Evolutionary conservation across 1,140 invertebrate species (phyloP).

Genomic region (Sesamia nonagrioides): DNA sequence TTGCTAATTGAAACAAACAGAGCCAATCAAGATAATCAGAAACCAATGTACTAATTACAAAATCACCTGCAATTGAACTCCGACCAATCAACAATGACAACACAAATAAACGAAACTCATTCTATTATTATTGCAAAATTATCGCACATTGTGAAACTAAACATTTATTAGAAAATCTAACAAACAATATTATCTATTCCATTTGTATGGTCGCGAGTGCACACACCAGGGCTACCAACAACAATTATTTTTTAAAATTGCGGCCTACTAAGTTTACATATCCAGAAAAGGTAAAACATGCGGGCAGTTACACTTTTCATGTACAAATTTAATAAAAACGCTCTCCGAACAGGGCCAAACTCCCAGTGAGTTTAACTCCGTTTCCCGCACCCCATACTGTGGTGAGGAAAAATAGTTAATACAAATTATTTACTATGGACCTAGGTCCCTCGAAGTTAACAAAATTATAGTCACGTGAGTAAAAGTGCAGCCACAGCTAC

Average conservation of each 20-base stretch:
- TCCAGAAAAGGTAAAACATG: too few relatives aligned
- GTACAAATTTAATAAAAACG: too few relatives aligned
- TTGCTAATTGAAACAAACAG: neutral
- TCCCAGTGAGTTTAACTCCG: too few relatives aligned
- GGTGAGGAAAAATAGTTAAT: too few relatives aligned
- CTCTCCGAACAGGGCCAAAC: too few relatives aligned
- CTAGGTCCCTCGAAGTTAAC: too few relatives aligned
- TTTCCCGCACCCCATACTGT: too few relatives aligned
- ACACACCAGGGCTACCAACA: neutral
- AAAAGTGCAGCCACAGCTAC: too few relatives aligned
- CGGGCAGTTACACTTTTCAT: too few relatives aligned
- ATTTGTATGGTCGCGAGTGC: slow-evolving; percentile 8
- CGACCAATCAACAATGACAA: neutral
- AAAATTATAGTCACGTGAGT: too few relatives aligned
- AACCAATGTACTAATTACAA: neutral
- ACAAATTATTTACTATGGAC: too few relatives aligned
- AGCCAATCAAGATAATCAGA: neutral
- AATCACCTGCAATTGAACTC: neutral
- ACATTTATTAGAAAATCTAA: slow-evolving; percentile 15
- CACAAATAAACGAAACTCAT: neutral
- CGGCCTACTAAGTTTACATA: too few relatives aligned
- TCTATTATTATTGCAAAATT: slow-evolving; percentile 1
- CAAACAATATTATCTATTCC: slow-evolving; percentile 39
- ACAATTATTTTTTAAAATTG: neutral
- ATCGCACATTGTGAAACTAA: slow-evolving; percentile 3